phyloP scores from a whole-genome alignment of 2,113 vertebrate genomes.

The Triplophysa rosa region DNA sequence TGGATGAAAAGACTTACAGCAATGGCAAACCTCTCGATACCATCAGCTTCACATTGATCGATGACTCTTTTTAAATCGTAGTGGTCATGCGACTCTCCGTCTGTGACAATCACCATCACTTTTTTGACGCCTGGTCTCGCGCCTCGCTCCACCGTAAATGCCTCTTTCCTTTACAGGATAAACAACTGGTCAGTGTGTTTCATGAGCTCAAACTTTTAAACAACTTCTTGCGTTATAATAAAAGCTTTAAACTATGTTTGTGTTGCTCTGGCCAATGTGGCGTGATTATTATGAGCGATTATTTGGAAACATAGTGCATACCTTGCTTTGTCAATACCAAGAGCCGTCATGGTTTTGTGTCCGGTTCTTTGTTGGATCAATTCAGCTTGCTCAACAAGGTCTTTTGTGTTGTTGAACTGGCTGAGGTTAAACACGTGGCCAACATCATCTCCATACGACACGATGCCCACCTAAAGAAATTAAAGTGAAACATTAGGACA shows the following conservation, averaged over 20 bases:
- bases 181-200: not conserved
- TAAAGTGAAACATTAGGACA: conserved; percentile 21
- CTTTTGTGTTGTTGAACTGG: conserved; percentile 79
- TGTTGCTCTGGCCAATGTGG: too few relatives aligned
- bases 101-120: conserved; percentile 97
- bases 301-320: conserved; percentile 57
- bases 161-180: conserved; percentile 78
- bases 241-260: not conserved
- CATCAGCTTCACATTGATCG: conserved; percentile 77
- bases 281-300: too few relatives aligned
- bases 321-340: conserved; percentile 91
- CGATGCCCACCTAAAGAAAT: conserved; percentile 85
- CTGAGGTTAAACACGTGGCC: conserved; percentile 90
- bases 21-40: conserved; percentile 90
- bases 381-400: conserved; percentile 74
- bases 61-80: conserved; percentile 77
- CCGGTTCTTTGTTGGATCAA: conserved; percentile 81
- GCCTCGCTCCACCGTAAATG: conserved; percentile 85
- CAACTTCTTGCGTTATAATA: not conserved
- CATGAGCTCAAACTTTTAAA: not conserved
- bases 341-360: conserved; percentile 86
- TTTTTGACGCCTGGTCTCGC: conserved; percentile 88
- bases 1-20: conserved; percentile 80
- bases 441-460: conserved; percentile 89
- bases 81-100: conserved; percentile 93